These are phyloP conservation scores for Coleophora deauratella DNA, from an alignment of 2,888 invertebrate species.

Conservation along the genomic window DNA sequence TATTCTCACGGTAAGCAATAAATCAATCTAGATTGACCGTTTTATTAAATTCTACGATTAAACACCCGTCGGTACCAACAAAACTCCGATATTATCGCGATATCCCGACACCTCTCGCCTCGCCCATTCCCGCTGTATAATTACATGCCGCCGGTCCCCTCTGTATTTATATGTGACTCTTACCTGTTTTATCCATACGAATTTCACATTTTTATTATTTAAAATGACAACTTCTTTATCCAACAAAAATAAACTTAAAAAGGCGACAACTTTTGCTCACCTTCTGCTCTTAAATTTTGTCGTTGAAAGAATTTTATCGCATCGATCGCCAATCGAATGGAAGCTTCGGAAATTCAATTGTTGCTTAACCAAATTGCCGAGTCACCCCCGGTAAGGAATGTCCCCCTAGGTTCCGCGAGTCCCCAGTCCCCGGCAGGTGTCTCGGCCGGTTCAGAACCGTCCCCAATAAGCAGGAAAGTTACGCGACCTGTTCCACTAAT, in stretches of 20 bases:
- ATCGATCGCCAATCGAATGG: slow-evolving; percentile 4
- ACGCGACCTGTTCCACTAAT: slow-evolving; percentile 42
- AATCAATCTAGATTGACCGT: slow-evolving; percentile 43
- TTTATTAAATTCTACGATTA: slow-evolving; percentile 62
- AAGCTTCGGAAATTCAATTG: slow-evolving; percentile 6
- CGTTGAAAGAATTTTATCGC: slow-evolving; percentile 5
- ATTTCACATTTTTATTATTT: too few species aligned
- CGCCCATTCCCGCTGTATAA: slow-evolving; percentile 45
- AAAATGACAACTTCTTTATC: too few species aligned
- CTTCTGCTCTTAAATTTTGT: too few species aligned
- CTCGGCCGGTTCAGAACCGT: slow-evolving; percentile 38
- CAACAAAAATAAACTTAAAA: too few species aligned
- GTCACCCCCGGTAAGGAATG: slow-evolving; percentile 30
- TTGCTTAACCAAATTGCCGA: slow-evolving; percentile 16
- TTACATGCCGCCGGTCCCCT: slow-evolving; percentile 35
- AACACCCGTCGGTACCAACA: slow-evolving; percentile 47
- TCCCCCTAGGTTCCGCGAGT: slow-evolving; percentile 18
- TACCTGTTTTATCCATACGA: too few species aligned
- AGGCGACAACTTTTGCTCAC: too few species aligned
- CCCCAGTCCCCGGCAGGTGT: slow-evolving; percentile 10
- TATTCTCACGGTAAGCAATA: slow-evolving; percentile 27
- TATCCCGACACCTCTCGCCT: slow-evolving; percentile 55
- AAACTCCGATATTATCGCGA: slow-evolving; percentile 58
- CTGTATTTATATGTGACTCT: slow-evolving; percentile 15
- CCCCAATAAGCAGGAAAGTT: slow-evolving; percentile 36